These are phyloP conservation scores for Ectemnius continuus DNA, from an alignment of 2,888 invertebrate genomes.

Conservation along the genomic window DNA sequence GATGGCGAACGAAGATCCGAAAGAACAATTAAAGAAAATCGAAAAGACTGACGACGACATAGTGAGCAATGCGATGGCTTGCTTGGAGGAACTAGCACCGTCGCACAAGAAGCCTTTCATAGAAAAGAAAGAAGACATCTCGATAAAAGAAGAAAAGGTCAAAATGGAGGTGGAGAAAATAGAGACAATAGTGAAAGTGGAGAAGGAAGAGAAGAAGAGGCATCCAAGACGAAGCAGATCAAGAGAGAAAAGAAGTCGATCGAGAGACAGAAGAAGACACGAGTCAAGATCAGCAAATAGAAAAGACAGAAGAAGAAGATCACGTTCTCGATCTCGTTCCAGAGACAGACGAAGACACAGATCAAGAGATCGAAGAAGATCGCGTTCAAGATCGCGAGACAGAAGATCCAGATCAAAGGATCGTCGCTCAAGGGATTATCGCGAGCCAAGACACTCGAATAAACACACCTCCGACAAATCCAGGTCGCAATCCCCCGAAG, in stretches of 20 bases:
- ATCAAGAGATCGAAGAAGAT: slow-evolving; percentile 46
- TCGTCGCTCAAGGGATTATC: slow-evolving; percentile 62
- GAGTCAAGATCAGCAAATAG: slow-evolving; percentile 54
- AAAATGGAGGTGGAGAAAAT: slow-evolving; percentile 36
- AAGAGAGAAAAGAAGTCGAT: slow-evolving; percentile 61
- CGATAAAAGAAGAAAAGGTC: slow-evolving; percentile 61
- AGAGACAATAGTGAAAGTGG: slow-evolving; percentile 22
- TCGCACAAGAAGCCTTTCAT: slow-evolving; percentile 76
- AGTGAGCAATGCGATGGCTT: slow-evolving; percentile 91
- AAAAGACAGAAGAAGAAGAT: slow-evolving; percentile 58
- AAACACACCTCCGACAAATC: slow-evolving; percentile 66
- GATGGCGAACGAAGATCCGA: slow-evolving; percentile 85
- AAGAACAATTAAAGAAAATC: slow-evolving; percentile 61
- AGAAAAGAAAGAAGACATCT: slow-evolving; percentile 59
- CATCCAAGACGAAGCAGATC: slow-evolving; percentile 61
- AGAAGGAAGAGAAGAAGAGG: slow-evolving; percentile 65
- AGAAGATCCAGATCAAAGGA: slow-evolving; percentile 68
- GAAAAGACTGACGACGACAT: slow-evolving; percentile 77
- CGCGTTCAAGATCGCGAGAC: slow-evolving; percentile 67
- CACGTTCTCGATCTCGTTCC: slow-evolving; percentile 48
- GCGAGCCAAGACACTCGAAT: slow-evolving; percentile 71
- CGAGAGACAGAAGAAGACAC: slow-evolving; percentile 60
- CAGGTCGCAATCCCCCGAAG: slow-evolving; percentile 78
- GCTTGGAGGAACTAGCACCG: slow-evolving; percentile 91
- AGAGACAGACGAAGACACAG: slow-evolving; percentile 12